These are phyloP conservation scores for Aromia moschata DNA, from an alignment of 2,888 invertebrate genomes.

Conservation along the genomic window DNA sequence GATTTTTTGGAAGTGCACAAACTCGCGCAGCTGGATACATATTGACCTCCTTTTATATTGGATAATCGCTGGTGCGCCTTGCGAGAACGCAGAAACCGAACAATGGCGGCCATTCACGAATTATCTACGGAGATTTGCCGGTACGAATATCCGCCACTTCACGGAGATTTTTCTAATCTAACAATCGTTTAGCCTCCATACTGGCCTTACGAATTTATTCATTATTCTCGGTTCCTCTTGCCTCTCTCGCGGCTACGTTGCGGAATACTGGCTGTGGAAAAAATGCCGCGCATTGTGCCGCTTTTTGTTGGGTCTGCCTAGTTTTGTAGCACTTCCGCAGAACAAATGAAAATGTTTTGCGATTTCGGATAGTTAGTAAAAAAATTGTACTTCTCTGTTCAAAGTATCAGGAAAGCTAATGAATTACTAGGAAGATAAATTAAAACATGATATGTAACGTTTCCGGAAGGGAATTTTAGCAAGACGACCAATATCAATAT, in stretches of 20 bases:
- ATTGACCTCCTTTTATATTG: constrained; percentile 21
- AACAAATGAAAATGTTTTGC: too few relatives aligned
- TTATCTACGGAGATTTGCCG: constrained; percentile 47
- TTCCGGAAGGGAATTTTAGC: too few relatives aligned
- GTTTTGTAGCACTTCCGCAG: too few relatives aligned
- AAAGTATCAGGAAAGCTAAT: too few relatives aligned
- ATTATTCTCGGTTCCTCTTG: neutral
- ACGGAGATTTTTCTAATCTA: constrained; percentile 22
- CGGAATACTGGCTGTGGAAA: too few relatives aligned
- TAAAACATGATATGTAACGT: too few relatives aligned
- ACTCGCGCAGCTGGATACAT: constrained; percentile 21
- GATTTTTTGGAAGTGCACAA: constrained; percentile 11
- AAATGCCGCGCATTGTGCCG: too few relatives aligned
- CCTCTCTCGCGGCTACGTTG: neutral
- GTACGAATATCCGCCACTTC: constrained; percentile 30
- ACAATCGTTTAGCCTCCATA: constrained; percentile 8
- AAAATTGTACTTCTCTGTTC: too few relatives aligned
- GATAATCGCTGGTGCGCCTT: constrained; percentile 24
- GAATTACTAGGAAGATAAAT: too few relatives aligned
- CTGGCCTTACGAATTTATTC: constrained; percentile 8
- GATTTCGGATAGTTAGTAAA: too few relatives aligned
- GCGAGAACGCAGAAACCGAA: constrained; percentile 34
- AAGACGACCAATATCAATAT: too few relatives aligned
- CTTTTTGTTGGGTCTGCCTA: too few relatives aligned
- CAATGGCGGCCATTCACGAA: constrained; percentile 43